Base-by-base conservation (phyloP, 2,113 vertebrate genomes). In the Lepidothrix coronata region DNA sequence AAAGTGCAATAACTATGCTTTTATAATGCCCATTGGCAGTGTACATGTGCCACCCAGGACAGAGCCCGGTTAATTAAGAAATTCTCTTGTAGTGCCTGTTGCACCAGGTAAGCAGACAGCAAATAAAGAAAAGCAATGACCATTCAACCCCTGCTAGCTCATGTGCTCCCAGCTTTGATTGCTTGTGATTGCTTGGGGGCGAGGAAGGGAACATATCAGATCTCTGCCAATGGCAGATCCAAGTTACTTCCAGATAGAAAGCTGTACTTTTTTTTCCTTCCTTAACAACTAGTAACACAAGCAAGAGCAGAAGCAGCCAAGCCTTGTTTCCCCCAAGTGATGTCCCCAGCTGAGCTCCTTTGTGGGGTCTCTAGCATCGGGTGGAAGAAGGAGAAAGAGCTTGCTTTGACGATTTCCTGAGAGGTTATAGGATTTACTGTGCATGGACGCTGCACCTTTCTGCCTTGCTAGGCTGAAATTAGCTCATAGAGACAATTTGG, bases 41-140 rank as follows among this genome's bases (percentile, higher is more conserved):
- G 37, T 37, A 37, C 0, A 0, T n/a, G 48, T 81, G 57, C 65
- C 3, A 4, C 65, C 37, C 52, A 65, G 88, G 76, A 74, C 8
- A 5, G 27, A 88, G 44, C 28, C 39, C 3, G 3, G 30, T 72
- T 92, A 92, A 95, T 93, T 84, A 80, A 85, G 88, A 67, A 96
- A 75, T 59, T 43, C 55, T 71, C 30, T 52, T 5, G 1, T n/a
- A 63, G 27, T 21, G 67, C 85, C 93, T 63, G 61, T 49, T 89
- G 74, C 62, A 72, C 25, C 51, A 87, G 35, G 79, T 89, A 67
- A 89, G 72, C 54, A 89, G 54, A 2, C 43, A 66, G 71, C 71
- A 91, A 94, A 91, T 73, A 96, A 86, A 86, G 63, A 55, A 95
- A 77, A 93, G 52, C 63, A 54, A 58, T 58, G 88, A 66, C 85